Evolutionary conservation across 2,888 invertebrate genomes (phyloP).

Genomic region (Lacanobia wlatinum): DNA sequence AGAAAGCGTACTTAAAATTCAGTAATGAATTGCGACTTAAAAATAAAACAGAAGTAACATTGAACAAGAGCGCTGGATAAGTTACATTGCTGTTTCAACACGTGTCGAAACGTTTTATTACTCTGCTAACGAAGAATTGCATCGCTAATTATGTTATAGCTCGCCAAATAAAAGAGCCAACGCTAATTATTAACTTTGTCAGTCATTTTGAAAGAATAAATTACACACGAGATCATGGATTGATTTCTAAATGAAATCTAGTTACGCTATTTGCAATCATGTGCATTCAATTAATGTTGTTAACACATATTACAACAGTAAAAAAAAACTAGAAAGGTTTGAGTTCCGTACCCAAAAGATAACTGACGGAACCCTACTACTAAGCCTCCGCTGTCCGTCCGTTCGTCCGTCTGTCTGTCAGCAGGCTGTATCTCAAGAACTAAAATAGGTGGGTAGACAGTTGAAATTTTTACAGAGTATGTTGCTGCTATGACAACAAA

Average conservation of each 20-base stretch:
- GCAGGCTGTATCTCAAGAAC: too few relatives aligned
- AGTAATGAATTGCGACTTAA: slow-evolving; percentile 29
- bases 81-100: slow-evolving; percentile 35
- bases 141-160: slow-evolving; percentile 50
- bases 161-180: slow-evolving; percentile 37
- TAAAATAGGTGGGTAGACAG: too few relatives aligned
- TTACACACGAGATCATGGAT: slow-evolving; percentile 34
- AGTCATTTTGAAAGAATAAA: slow-evolving; percentile 49
- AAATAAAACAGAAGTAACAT: slow-evolving; percentile 46
- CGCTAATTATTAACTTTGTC: slow-evolving; percentile 49
- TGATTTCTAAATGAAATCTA: slow-evolving; percentile 43
- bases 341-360: too few relatives aligned
- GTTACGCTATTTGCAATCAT: slow-evolving; percentile 34
- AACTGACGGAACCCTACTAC: too few relatives aligned
- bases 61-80: slow-evolving; percentile 28
- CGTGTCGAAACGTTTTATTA: slow-evolving; percentile 44
- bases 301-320: background rate
- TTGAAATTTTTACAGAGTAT: too few relatives aligned
- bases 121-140: slow-evolving; percentile 40
- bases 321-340: background rate
- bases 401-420: too few relatives aligned
- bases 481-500: too few relatives aligned
- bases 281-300: slow-evolving; percentile 3
- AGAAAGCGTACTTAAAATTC: slow-evolving; percentile 37
- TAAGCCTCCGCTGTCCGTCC: too few relatives aligned